Conservation (phyloP, 2,888 invertebrate genomes). For the Heteromurus nitidus region DNA sequence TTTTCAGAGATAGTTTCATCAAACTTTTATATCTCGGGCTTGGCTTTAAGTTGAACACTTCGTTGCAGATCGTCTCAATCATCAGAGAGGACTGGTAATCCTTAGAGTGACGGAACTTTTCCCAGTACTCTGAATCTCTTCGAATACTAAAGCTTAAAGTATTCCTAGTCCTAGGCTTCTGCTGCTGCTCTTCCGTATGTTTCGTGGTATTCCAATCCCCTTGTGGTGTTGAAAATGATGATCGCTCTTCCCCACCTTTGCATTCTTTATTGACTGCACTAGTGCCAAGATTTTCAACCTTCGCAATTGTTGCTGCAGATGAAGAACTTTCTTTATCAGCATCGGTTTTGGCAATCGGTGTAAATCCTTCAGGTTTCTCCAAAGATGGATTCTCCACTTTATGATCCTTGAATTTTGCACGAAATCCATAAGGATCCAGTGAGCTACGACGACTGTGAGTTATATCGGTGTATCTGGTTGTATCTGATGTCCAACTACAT, state of each 20-base stretch:
- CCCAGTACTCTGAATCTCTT: slow-evolving; percentile 50
- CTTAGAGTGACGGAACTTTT: slow-evolving; percentile 56
- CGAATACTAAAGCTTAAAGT: slow-evolving; percentile 36
- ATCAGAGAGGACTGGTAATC: slow-evolving; percentile 54
- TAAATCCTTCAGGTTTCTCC: neutral
- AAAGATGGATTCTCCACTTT: no score
- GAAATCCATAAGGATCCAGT: neutral
- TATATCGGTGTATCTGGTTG: slow-evolving; percentile 23
- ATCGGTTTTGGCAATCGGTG: neutral
- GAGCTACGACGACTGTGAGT: neutral
- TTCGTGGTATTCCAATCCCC: slow-evolving; percentile 32
- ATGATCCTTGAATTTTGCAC: no score
- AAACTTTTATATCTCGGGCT: slow-evolving; percentile 49
- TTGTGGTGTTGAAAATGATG: slow-evolving; percentile 8
- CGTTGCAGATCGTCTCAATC: slow-evolving; percentile 51
- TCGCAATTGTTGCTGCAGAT: neutral
- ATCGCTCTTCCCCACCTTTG: neutral
- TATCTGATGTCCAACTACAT: slow-evolving; percentile 44
- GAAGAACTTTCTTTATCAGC: neutral
- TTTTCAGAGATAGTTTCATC: slow-evolving; percentile 47
- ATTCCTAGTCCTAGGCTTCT: neutral
- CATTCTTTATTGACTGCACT: no score
- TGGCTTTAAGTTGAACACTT: slow-evolving; percentile 55
- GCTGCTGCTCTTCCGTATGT: neutral
- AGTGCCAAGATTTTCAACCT: neutral